Evolutionary conservation across 1,140 invertebrate genomes (phyloP).

Genomic region (Pristionchus pacificus): DNA sequence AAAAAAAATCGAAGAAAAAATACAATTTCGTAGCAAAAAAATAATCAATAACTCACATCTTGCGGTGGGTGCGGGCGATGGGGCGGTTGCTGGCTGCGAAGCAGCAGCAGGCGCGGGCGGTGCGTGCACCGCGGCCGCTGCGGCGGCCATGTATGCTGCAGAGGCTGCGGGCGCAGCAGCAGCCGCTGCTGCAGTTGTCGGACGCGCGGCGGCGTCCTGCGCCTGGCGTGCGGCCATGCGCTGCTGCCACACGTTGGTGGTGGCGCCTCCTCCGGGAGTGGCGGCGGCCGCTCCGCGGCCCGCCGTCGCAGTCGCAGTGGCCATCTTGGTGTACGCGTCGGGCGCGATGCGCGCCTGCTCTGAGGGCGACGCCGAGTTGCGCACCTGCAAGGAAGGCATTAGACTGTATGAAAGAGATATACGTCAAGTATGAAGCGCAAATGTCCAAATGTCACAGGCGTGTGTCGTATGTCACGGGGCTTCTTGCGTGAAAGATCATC

Average conservation of each 20-base stretch:
- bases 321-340: not conserved
- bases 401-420: too few species aligned
- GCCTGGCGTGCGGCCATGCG: constrained; percentile 39
- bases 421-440: too few species aligned
- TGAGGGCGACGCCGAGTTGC: not conserved
- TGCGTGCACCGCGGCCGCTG: not conserved
- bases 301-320: constrained; percentile 1
- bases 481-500: too few species aligned
- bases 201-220: constrained; percentile 11
- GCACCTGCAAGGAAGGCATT: not conserved
- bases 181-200: constrained; percentile 34
- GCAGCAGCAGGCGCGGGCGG: not conserved
- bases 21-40: too few species aligned
- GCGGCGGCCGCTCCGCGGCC: constrained; percentile 4
- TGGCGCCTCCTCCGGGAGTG: constrained; percentile 1
- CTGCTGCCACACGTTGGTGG: constrained; percentile 49
- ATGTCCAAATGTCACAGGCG: too few species aligned
- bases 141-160: constrained; percentile 1
- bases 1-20: too few species aligned
- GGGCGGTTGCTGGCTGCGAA: not conserved
- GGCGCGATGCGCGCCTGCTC: constrained; percentile 5
- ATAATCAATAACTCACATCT: too few species aligned
- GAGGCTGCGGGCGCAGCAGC: not conserved
- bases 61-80: too few species aligned
- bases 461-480: too few species aligned